These are phyloP conservation scores for Lepidothrix coronata DNA, from an alignment of 2,113 vertebrate species.

Conservation along the genomic window DNA sequence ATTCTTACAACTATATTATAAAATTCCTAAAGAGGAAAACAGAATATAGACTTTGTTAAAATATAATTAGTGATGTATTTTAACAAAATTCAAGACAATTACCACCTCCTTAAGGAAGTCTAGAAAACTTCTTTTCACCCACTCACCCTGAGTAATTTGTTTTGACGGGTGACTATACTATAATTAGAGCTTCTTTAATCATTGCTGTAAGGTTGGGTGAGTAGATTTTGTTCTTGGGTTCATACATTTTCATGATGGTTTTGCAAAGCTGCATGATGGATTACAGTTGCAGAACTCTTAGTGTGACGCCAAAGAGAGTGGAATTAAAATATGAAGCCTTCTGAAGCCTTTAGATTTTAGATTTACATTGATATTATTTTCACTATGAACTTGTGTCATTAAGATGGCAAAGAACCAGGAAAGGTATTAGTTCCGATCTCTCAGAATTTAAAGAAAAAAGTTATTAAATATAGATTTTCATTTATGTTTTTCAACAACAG, in stretches of 20 bases:
- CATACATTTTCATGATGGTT: conserved; percentile 49
- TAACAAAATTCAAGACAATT: conserved; percentile 52
- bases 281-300: not conserved
- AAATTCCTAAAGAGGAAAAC: not conserved
- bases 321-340: not conserved
- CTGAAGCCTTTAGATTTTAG: not conserved
- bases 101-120: conserved; percentile 22
- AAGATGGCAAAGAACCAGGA: not conserved
- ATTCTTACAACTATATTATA: not conserved
- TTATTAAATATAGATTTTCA: not conserved
- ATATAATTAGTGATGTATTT: conserved; percentile 44
- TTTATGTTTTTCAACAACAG: not conserved
- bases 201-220: not conserved
- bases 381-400: not conserved
- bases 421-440: not conserved
- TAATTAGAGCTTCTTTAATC: conserved; percentile 47
- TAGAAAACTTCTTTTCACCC: conserved; percentile 47
- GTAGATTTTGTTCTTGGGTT: conserved; percentile 40
- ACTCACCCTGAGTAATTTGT: conserved; percentile 56
- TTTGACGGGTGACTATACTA: conserved; percentile 55
- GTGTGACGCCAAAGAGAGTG: not conserved
- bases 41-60: not conserved
- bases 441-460: not conserved
- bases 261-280: conserved; percentile 12
- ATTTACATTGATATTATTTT: not conserved